phyloP scores from a whole-genome alignment of 2,797 vertebrate species.

The Sebastes diaconus region DNA sequence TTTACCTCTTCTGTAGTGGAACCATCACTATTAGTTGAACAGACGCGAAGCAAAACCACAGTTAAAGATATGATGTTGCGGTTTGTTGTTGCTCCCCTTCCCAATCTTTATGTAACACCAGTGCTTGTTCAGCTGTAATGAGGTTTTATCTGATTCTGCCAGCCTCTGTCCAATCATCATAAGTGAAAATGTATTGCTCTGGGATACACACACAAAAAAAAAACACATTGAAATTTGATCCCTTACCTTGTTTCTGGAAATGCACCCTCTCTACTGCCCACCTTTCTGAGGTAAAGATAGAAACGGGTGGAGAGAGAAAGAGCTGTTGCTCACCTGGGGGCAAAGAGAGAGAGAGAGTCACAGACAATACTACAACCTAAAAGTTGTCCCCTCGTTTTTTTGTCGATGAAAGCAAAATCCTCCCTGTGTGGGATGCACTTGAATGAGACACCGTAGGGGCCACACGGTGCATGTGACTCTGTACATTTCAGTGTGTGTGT shows the following conservation, averaged over 20 bases:
- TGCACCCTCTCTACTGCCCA: constrained; percentile 60
- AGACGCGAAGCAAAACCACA: constrained; percentile 8
- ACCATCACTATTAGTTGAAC: constrained; percentile 43
- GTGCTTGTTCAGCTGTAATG: constrained; percentile 34
- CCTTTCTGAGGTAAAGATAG: constrained; percentile 67
- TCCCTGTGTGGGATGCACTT: constrained; percentile 63
- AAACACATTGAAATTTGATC: constrained; percentile 24
- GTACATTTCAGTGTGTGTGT: constrained; percentile 21
- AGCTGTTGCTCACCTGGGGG: constrained; percentile 58
- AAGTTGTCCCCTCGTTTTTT: constrained; percentile 75
- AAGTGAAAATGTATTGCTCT: constrained; percentile 21
- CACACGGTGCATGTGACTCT: constrained; percentile 57
- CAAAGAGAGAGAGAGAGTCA: constrained; percentile 65
- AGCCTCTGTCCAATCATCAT: constrained; percentile 31
- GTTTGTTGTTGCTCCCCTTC: constrained; percentile 12
- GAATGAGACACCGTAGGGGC: constrained; percentile 64
- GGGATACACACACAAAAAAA: not conserved
- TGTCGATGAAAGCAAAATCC: constrained; percentile 84
- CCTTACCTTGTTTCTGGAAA: constrained; percentile 81
- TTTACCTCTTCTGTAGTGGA: constrained; percentile 58
- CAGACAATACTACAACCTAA: constrained; percentile 71
- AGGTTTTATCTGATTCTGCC: constrained; percentile 43
- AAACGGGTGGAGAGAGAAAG: constrained; percentile 50
- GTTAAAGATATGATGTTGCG: constrained; percentile 5
- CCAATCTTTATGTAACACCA: constrained; percentile 18